Base-by-base conservation (phyloP, 2,797 vertebrate genomes). In the Manis crassicaudata region DNA sequence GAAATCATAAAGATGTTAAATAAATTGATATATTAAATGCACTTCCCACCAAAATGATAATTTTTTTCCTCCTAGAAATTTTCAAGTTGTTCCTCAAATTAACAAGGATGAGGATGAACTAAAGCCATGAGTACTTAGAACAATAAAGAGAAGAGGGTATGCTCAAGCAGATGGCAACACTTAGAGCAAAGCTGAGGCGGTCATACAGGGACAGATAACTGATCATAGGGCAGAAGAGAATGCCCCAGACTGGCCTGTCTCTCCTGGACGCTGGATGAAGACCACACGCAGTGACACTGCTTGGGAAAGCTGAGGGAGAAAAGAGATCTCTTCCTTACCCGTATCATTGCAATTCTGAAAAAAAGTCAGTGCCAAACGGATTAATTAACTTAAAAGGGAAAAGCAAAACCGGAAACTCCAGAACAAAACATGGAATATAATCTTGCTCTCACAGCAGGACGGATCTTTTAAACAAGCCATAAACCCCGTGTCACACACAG, bases 91-190 rank as follows among this genome's bases (percentile, higher is more conserved):
- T 67, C 43, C 80, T 72, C n/a, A 81, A 17, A 40, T 12, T 50
- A 65, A 46, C 35, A 40, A 95, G 40, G 12, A 25, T 7, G 7
- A 46, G 7, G 6, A 46, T 2, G 40, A 21, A 62, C 65, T 8
- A 27, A 8, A 62, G 16, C 27, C 25, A 0, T 0, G 75, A 58
- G 27, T 6, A 0, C 7, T 21, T 12, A 29, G n/a, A 80, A 40
- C 21, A 18, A 50, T 4, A 4, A 25, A 54, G 68, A 79, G 72
- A 79, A 73, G 67, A 18, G 3, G 2, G 46, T 43, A 2, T 13
- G 37, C 40, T 18, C 43, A n/a, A 2, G 9, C 60, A n/a, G 52
- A 18, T 6, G 20, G 35, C 35, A 29, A 21, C 16, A 7, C 40
- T 63, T 17, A 14, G 54, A 25, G 50, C 13, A 9, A 10, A 65